Conservation (phyloP, 1,140 invertebrate genomes). For the Drosophila nikananu region DNA sequence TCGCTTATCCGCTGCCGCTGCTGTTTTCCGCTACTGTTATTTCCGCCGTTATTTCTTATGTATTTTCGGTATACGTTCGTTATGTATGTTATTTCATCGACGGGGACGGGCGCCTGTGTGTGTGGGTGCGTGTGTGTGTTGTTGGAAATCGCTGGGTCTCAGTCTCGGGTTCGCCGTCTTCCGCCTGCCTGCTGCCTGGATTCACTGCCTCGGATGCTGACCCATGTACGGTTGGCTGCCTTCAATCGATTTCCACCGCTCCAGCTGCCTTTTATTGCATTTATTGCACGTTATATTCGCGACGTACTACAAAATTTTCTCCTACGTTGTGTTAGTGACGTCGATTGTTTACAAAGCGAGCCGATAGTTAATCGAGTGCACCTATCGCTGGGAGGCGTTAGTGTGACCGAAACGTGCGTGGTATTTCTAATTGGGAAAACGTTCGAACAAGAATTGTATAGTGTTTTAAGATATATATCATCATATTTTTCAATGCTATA, state of each 20-base stretch:
- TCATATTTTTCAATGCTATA: neutral
- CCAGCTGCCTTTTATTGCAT: constrained; percentile 63
- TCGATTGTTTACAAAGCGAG: constrained; percentile 25
- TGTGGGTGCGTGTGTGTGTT: constrained; percentile 41
- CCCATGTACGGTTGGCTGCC: constrained; percentile 63
- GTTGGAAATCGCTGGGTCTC: constrained; percentile 39
- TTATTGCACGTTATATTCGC: constrained; percentile 65
- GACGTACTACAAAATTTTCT: constrained; percentile 67
- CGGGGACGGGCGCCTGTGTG: constrained; percentile 46
- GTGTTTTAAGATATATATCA: too few relatives aligned
- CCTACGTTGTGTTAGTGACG: constrained; percentile 26
- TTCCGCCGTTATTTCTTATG: constrained; percentile 63
- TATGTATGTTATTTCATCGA: constrained; percentile 80
- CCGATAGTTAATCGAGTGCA: constrained; percentile 17
- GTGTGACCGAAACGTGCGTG: neutral
- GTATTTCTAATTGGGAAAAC: neutral
- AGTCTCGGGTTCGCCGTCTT: constrained; percentile 27
- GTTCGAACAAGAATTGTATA: neutral
- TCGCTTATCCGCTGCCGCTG: constrained; percentile 27
- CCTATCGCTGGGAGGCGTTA: neutral
- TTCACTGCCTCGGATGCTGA: constrained; percentile 46
- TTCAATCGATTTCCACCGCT: constrained; percentile 55
- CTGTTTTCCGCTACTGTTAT: constrained; percentile 35
- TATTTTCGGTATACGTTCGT: constrained; percentile 80
- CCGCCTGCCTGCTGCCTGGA: constrained; percentile 32